Percentiles rank a stretch among this genome's conserved stretches.
phyloP scores from a whole-genome alignment of 2,888 invertebrate genomes.

The Dilophus febrilis region DNA sequence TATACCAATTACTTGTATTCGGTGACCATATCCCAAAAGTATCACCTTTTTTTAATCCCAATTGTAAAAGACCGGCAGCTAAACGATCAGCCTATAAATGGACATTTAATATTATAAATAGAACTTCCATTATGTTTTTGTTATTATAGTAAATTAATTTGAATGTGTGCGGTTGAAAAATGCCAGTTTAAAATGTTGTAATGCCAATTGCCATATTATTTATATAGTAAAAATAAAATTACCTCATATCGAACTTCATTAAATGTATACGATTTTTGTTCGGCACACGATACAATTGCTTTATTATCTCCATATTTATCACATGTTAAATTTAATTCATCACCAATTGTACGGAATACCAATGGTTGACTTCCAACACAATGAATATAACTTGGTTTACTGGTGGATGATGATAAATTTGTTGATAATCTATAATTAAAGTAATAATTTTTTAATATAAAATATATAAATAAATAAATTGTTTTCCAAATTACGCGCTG shows the following conservation, averaged over 20 bases:
- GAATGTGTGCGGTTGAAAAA: not conserved
- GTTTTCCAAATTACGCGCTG: too few species aligned
- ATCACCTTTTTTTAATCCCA: slow-evolving; percentile 56
- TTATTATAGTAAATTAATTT: too few species aligned
- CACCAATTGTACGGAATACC: slow-evolving; percentile 36
- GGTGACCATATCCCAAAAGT: slow-evolving; percentile 65
- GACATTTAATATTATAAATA: too few species aligned
- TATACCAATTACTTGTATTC: slow-evolving; percentile 59
- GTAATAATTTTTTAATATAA: too few species aligned
- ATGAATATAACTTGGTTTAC: slow-evolving; percentile 15
- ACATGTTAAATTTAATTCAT: slow-evolving; percentile 35
- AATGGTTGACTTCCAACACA: slow-evolving; percentile 34
- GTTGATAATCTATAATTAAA: too few species aligned
- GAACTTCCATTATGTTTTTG: too few species aligned
- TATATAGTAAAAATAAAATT: not conserved
- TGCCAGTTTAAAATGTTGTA: not conserved
- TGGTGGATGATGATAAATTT: too few species aligned
- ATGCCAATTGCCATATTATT: not conserved
- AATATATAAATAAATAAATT: too few species aligned
- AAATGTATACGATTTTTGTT: slow-evolving; percentile 35
- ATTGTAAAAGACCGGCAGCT: slow-evolving; percentile 50
- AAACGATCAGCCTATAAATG: slow-evolving; percentile 40
- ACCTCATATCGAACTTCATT: slow-evolving; percentile 31
- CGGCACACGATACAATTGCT: slow-evolving; percentile 38
- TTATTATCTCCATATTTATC: slow-evolving; percentile 36